Evolutionary conservation across 2,797 vertebrate species (phyloP).

Genomic region (Sphaeramia orbicularis): DNA sequence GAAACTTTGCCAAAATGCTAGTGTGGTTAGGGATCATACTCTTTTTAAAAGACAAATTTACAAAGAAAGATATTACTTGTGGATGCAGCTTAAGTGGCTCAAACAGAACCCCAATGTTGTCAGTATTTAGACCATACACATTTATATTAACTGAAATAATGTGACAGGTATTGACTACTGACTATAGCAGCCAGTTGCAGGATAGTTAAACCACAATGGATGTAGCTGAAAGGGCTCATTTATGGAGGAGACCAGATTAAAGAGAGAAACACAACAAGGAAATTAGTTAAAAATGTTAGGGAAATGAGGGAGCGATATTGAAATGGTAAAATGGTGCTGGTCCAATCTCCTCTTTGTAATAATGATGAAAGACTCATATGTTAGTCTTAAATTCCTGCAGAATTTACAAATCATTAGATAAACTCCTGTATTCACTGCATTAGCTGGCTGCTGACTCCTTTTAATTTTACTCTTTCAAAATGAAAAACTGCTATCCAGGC

Average conservation of each 20-base stretch:
- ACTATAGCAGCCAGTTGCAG: slow-evolving; percentile 6
- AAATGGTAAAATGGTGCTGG: slow-evolving; percentile 6
- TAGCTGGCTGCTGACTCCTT: slow-evolving; percentile 17
- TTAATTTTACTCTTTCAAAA: background rate
- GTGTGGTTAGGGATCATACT: too few species aligned
- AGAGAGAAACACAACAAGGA: slow-evolving; percentile 11
- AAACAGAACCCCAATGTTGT: background rate
- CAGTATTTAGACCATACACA: slow-evolving; percentile 3
- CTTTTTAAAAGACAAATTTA: too few species aligned
- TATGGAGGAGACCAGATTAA: slow-evolving; percentile 9
- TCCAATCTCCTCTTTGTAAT: slow-evolving; percentile 30
- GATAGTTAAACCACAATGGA: slow-evolving; percentile 20
- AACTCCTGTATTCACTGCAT: slow-evolving; percentile 1
- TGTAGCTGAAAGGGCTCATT: slow-evolving; percentile 17
- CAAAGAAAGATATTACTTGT: too few species aligned
- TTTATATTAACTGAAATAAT: background rate
- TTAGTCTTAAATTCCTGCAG: slow-evolving; percentile 46
- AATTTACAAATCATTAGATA: slow-evolving; percentile 30
- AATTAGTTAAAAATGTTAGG: slow-evolving; percentile 6
- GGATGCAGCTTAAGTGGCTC: background rate
- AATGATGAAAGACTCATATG: slow-evolving; percentile 43
- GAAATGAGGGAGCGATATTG: slow-evolving; percentile 10
- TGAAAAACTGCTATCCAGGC: slow-evolving; percentile 23
- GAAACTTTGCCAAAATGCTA: too few species aligned
- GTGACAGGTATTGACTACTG: slow-evolving; percentile 2